Conservation (phyloP, 2,113 vertebrate genomes). For the Crotalus helleri region DNA sequence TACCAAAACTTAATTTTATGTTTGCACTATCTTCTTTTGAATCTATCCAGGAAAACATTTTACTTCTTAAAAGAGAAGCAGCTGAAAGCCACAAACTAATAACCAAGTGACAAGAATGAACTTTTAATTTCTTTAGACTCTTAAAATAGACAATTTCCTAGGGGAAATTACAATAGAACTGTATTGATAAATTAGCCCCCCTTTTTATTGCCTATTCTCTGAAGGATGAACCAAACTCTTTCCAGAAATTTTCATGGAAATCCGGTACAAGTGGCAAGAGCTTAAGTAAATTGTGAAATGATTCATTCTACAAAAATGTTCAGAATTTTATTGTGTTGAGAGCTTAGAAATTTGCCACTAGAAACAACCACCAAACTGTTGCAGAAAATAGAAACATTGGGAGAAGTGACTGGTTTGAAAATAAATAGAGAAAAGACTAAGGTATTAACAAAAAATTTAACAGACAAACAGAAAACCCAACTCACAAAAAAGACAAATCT, state of each 20-base stretch:
- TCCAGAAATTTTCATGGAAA: background rate
- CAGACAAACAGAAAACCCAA: no score
- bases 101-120: conserved; percentile 27
- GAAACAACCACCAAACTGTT: no score
- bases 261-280: background rate
- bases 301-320: background rate
- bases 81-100: conserved; percentile 44
- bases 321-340: background rate
- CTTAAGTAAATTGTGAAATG: background rate
- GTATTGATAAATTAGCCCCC: background rate
- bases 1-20: conserved; percentile 30
- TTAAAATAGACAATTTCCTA: conserved; percentile 17
- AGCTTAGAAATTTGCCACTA: background rate
- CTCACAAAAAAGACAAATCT: no score
- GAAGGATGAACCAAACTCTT: background rate
- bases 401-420: no score
- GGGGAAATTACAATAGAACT: background rate
- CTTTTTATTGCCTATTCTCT: background rate
- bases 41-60: conserved; percentile 30
- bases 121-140: conserved; percentile 24
- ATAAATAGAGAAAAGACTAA: no score
- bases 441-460: no score
- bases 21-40: conserved; percentile 22
- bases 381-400: no score
- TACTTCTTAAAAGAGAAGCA: conserved; percentile 21